Evolutionary conservation across 1,140 invertebrate species (phyloP).

Genomic region (Oncopeltus fasciatus): DNA sequence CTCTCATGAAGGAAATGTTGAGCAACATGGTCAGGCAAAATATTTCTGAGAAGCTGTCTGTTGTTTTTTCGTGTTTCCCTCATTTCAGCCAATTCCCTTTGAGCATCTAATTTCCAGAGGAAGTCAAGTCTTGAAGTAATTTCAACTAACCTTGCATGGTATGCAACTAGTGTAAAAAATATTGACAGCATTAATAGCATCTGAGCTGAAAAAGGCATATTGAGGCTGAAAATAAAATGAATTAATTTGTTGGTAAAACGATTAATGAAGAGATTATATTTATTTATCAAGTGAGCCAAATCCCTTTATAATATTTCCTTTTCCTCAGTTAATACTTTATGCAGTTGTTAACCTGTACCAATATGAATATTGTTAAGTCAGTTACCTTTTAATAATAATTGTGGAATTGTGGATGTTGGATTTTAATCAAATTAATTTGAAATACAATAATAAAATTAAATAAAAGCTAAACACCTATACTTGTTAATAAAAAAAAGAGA

Average conservation of each 20-base stretch:
- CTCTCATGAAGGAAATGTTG: constrained; percentile 74
- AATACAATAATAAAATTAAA: too few species aligned
- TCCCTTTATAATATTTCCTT: too few species aligned
- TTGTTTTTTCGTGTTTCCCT: constrained; percentile 73
- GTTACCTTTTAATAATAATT: too few species aligned
- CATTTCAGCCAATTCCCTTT: constrained; percentile 82
- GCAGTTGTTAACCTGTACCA: too few species aligned
- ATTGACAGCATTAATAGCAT: constrained; percentile 67
- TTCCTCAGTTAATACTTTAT: too few species aligned
- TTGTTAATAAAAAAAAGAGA: too few species aligned
- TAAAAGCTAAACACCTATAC: too few species aligned
- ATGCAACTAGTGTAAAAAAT: constrained; percentile 75
- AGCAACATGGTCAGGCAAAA: constrained; percentile 90
- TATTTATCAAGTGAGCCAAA: too few species aligned
- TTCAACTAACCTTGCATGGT: constrained; percentile 80
- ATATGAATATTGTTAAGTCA: too few species aligned
- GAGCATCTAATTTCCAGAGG: constrained; percentile 86
- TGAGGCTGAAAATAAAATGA: constrained; percentile 26
- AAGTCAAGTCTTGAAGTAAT: constrained; percentile 83
- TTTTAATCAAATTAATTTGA: too few species aligned
- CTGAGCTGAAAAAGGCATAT: constrained; percentile 52
- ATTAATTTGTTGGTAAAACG: neutral
- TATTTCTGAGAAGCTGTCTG: constrained; percentile 75
- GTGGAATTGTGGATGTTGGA: too few species aligned
- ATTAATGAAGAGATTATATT: too few species aligned